A percentile compares a stretch with the other conserved stretches of the same genome.
These are phyloP conservation scores for Arrhamphus sclerolepis DNA, from an alignment of 2,797 vertebrate genomes.

Conservation along the genomic window DNA sequence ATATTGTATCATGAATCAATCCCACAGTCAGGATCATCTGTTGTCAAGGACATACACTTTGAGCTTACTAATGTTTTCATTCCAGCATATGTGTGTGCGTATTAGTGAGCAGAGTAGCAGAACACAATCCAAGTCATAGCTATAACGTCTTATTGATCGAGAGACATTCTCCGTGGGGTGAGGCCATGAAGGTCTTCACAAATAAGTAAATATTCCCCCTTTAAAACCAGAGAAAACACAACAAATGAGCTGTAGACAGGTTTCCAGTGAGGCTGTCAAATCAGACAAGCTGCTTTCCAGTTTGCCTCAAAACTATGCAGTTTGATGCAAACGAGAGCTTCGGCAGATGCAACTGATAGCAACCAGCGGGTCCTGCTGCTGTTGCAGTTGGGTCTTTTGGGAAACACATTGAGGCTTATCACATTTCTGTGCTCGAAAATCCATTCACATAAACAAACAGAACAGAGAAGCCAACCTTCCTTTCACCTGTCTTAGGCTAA, in stretches of 20 bases:
- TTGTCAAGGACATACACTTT: conserved; percentile 52
- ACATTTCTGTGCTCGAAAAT: conserved; percentile 4
- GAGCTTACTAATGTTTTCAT: conserved; percentile 37
- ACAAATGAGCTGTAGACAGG: conserved; percentile 33
- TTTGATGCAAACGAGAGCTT: conserved; percentile 42
- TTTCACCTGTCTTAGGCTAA: background rate
- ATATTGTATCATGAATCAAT: conserved; percentile 42
- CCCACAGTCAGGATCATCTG: conserved; percentile 42
- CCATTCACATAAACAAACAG: conserved; percentile 15
- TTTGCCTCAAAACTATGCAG: conserved; percentile 22
- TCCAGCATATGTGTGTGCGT: conserved; percentile 9
- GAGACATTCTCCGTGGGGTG: conserved; percentile 13
- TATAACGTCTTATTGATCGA: conserved; percentile 41
- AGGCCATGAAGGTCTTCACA: conserved; percentile 20
- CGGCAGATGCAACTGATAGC: conserved; percentile 44
- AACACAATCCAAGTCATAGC: conserved; percentile 5
- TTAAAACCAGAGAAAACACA: conserved; percentile 30
- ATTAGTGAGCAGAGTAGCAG: conserved; percentile 8
- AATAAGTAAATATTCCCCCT: conserved; percentile 20
- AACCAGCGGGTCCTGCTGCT: conserved; percentile 19
- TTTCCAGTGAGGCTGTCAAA: conserved; percentile 32
- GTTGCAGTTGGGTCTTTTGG: conserved; percentile 43
- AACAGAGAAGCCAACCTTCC: background rate
- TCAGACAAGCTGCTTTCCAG: conserved; percentile 33
- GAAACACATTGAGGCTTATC: conserved; percentile 17